A percentile compares a stretch with the other conserved stretches of the same genome.
Evolutionary conservation across 2,113 vertebrate species (phyloP).

Genomic region (Syngnathoides biaculeatus): DNA sequence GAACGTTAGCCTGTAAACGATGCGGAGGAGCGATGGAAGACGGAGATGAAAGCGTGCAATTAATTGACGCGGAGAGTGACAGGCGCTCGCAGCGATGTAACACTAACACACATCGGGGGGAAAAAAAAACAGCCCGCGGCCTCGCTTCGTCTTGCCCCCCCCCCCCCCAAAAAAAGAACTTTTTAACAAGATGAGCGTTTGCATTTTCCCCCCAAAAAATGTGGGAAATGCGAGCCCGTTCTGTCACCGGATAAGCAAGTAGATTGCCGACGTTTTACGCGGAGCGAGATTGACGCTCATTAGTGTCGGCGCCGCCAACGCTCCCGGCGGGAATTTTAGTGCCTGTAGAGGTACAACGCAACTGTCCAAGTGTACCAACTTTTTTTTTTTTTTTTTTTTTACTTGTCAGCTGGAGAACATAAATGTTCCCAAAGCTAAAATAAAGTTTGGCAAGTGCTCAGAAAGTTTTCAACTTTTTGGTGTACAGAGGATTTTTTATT

Average conservation of each 20-base stretch:
- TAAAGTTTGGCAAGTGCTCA: neutral
- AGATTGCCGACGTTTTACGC: neutral
- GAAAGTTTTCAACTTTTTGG: neutral
- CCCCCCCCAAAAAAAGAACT: too few relatives aligned
- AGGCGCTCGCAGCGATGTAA: conserved; percentile 29
- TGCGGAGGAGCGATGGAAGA: conserved; percentile 33
- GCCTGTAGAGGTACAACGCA: conserved; percentile 9
- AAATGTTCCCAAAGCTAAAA: conserved; percentile 15
- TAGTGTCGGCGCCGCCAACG: conserved; percentile 23
- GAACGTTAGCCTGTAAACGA: conserved; percentile 20
- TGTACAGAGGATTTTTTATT: too few relatives aligned
- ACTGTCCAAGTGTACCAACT: conserved; percentile 19
- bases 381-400: conserved; percentile 2
- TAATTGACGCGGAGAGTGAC: conserved; percentile 49
- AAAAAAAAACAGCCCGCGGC: conserved; percentile 35
- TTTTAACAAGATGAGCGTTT: conserved; percentile 37
- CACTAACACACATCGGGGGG: conserved; percentile 7
- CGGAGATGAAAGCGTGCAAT: conserved; percentile 38
- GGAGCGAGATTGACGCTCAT: conserved; percentile 15
- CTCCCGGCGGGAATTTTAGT: conserved; percentile 19
- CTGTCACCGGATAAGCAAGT: neutral
- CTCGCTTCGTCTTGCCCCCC: neutral
- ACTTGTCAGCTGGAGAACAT: conserved; percentile 3
- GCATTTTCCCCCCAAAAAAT: conserved; percentile 17
- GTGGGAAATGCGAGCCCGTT: neutral